phyloP scores from a whole-genome alignment of 1,140 invertebrate species.

The Daktulosphaira vitifoliae region DNA sequence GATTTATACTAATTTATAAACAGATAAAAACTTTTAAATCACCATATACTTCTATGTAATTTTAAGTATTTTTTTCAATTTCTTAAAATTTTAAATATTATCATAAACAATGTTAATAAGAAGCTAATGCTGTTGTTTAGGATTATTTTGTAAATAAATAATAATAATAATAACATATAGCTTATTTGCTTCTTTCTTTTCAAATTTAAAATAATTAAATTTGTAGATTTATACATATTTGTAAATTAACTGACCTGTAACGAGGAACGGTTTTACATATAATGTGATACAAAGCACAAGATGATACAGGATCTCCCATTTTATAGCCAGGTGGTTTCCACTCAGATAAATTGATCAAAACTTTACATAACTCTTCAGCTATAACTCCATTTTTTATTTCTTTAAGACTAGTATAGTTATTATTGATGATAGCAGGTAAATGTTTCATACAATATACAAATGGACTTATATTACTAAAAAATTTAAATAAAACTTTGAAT shows the following conservation, averaged over 20 bases:
- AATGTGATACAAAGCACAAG: conserved; percentile 69
- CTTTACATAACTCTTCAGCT: conserved; percentile 69
- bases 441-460: conserved; percentile 75
- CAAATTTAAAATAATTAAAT: too few species aligned
- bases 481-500: conserved; percentile 1
- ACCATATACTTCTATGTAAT: too few species aligned
- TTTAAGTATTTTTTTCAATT: too few species aligned
- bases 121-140: too few species aligned
- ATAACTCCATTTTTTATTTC: conserved; percentile 59
- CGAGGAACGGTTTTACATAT: conserved; percentile 80
- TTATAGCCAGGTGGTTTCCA: conserved; percentile 48
- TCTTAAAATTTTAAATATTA: too few species aligned
- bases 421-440: conserved; percentile 63
- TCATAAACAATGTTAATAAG: too few species aligned
- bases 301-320: conserved; percentile 66
- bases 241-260: conserved; percentile 49
- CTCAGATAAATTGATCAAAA: conserved; percentile 56
- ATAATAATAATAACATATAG: too few species aligned
- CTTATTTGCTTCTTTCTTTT: too few species aligned
- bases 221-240: too few species aligned
- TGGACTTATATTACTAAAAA: conserved; percentile 67
- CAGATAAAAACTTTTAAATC: too few species aligned
- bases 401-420: conserved; percentile 46
- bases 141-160: too few species aligned
- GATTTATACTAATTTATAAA: too few species aligned